Conservation (phyloP, 1,140 invertebrate genomes). For the Camponotus vicinus region DNA sequence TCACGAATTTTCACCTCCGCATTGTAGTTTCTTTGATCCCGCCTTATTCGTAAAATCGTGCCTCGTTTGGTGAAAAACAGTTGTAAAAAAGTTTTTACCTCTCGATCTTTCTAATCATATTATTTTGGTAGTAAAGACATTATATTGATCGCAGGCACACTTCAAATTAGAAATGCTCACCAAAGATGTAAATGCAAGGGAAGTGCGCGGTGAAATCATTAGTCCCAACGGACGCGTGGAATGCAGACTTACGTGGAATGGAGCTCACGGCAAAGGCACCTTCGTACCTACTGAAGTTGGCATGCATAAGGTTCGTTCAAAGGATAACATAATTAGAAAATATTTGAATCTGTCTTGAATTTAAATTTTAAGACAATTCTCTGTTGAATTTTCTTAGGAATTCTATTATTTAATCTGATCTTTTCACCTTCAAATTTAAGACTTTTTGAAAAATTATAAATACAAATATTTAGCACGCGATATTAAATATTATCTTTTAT, state of each 20-base stretch:
- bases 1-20: constrained; percentile 38
- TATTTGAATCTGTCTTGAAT: background rate
- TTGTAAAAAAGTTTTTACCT: background rate
- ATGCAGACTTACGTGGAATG: constrained; percentile 89
- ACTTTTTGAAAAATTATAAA: no score
- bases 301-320: constrained; percentile 91
- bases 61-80: background rate
- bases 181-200: constrained; percentile 91
- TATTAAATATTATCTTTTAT: constrained; percentile 16
- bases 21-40: background rate
- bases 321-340: background rate
- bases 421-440: no score
- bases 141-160: constrained; percentile 88
- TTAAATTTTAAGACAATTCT: background rate
- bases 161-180: constrained; percentile 93
- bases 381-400: background rate
- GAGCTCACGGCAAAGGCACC: constrained; percentile 91
- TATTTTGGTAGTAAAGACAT: background rate
- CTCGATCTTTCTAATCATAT: background rate
- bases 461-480: background rate
- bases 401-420: no score
- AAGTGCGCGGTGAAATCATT: constrained; percentile 94
- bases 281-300: constrained; percentile 96
- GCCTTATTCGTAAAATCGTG: background rate
- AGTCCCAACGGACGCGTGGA: constrained; percentile 90